Evolutionary conservation across 1,140 invertebrate genomes (phyloP).

Genomic region (Camponotus pennsylvanicus): DNA sequence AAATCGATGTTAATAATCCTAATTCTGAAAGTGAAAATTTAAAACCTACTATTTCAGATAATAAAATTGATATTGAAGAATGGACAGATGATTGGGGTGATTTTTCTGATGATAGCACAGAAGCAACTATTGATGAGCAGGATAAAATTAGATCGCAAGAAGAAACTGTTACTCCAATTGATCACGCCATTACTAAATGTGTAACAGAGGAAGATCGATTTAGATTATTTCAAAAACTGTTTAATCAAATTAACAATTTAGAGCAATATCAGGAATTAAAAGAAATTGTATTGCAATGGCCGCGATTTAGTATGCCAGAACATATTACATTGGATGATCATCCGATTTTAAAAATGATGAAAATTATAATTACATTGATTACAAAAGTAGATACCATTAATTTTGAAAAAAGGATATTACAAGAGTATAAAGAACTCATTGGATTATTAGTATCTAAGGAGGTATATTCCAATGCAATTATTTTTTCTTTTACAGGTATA

Average conservation of each 20-base stretch:
- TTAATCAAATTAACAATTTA: conserved; percentile 70
- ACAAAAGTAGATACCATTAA: conserved; percentile 57
- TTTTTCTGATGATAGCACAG: conserved; percentile 75
- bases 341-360: conserved; percentile 78
- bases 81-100: conserved; percentile 79
- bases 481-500: conserved; percentile 30
- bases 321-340: conserved; percentile 74
- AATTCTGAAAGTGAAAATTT: conserved; percentile 8
- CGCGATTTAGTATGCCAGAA: conserved; percentile 74
- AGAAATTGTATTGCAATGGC: conserved; percentile 76
- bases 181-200: conserved; percentile 40
- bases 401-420: conserved; percentile 72
- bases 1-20: conserved; percentile 40
- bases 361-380: conserved; percentile 66
- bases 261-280: conserved; percentile 79
- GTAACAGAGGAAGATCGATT: conserved; percentile 78
- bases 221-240: conserved; percentile 75
- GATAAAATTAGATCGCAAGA: conserved; percentile 30
- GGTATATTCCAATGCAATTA: conserved; percentile 26
- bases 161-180: neutral
- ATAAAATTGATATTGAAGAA: conserved; percentile 68
- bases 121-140: conserved; percentile 62
- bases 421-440: conserved; percentile 81
- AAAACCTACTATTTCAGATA: neutral
- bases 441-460: conserved; percentile 65